Evolutionary conservation across 2,113 vertebrate species (phyloP), one percentile per base, ranked within the genome.

Genomic region (Silurus asotus): DNA sequence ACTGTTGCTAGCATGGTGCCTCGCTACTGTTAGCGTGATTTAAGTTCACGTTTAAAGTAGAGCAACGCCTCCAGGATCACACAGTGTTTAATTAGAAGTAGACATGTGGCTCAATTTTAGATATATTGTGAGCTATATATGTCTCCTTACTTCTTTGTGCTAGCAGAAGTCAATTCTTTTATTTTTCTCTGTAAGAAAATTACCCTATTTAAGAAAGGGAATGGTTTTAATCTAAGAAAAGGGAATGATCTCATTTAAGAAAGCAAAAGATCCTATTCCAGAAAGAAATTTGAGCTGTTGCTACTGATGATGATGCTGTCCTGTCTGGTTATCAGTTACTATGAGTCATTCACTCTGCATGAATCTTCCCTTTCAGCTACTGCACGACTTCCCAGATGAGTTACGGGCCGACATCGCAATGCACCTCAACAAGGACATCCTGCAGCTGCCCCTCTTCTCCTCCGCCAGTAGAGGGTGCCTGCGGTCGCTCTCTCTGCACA

Each of bases 341-440:
- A 28, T 28, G 4, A 77, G 11, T 77, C 53, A 15, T 6, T 37
- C 55, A 28, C 5, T 56, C 75, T 23, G 2, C 19, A 58, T 3
- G 75, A 76, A 19, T 15, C 75, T 81, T 49, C 11, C 56, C 81
- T 17, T 11, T 59, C 90, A 99, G 98, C 95, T 99, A 85, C 94
- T 99, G 85, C 97, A 96, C 4, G 97, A 99, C 94, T 99, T 99
- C 93, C 98, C 97, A 0, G 97, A 98, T 0, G 97, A 99, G 92
- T 95, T 99, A 89, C 95, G 97, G 0, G 97, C 97, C 0, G 97
- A 99, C 49, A 97, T 99, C 62, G 96, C 97, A 87, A 97, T 98
- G 97, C 96, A 99, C 89, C 95, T 99, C 85, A 97, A 99, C 93
- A 98, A 98, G 92, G 97, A 99, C 94, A 99, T 99, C 92, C 93